Conservation (phyloP, 2,113 vertebrate species). For the Sminthopsis crassicaudata region DNA sequence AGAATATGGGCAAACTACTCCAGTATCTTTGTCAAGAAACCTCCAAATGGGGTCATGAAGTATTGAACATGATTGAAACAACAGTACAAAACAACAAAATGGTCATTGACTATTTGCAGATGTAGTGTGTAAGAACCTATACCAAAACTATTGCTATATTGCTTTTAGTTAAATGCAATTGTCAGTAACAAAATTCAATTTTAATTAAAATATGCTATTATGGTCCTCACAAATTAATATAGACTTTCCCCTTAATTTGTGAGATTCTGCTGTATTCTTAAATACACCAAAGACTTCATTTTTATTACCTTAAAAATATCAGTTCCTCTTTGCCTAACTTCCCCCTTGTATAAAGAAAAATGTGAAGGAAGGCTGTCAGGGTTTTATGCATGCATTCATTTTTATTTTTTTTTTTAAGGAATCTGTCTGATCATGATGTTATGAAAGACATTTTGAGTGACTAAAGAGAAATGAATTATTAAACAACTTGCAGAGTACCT, state of each 20-base stretch:
- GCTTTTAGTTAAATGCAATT: background rate
- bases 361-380: background rate
- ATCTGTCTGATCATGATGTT: conserved; percentile 30
- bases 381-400: background rate
- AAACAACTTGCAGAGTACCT: conserved; percentile 47
- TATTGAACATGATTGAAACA: background rate
- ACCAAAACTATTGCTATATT: background rate
- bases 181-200: background rate
- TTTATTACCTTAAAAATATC: background rate
- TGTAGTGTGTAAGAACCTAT: background rate
- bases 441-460: conserved; percentile 41
- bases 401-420: background rate
- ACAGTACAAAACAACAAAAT: background rate
- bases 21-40: background rate
- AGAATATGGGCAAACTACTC: background rate
- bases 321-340: background rate
- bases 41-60: background rate
- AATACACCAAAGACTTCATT: background rate
- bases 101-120: background rate
- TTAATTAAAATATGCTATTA: background rate
- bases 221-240: background rate
- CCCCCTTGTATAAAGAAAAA: background rate
- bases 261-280: background rate
- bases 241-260: background rate
- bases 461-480: conserved; percentile 61